Percentiles rank a stretch among this genome's conserved stretches.
Evolutionary conservation across 1,140 invertebrate genomes (phyloP).

Genomic region (Aphaenogaster rudis): DNA sequence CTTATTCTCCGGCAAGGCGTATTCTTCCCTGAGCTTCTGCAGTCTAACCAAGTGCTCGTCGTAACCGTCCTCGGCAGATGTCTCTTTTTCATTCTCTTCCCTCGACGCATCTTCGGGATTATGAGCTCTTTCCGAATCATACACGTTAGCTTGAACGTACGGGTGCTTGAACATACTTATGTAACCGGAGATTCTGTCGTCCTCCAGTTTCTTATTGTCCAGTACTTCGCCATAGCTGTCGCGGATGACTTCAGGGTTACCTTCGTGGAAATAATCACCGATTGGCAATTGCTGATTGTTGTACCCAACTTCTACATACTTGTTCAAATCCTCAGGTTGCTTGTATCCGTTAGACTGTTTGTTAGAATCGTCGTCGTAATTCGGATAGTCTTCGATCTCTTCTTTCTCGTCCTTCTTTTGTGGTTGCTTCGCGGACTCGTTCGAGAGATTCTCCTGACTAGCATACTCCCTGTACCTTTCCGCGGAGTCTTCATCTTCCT

Average conservation of each 20-base stretch:
- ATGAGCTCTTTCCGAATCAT: not conserved
- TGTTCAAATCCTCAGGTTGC: slow-evolving; percentile 36
- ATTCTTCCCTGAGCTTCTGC: slow-evolving; percentile 47
- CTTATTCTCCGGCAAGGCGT: slow-evolving; percentile 65
- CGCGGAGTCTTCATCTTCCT: slow-evolving; percentile 49
- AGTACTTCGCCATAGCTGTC: slow-evolving; percentile 79
- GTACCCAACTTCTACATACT: slow-evolving; percentile 33
- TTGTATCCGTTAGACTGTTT: slow-evolving; percentile 5
- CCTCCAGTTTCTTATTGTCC: slow-evolving; percentile 65
- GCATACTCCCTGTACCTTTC: slow-evolving; percentile 33
- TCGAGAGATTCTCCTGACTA: not conserved
- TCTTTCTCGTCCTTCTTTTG: slow-evolving; percentile 5
- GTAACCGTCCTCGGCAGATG: slow-evolving; percentile 16
- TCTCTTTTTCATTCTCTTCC: not conserved
- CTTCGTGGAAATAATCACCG: slow-evolving; percentile 64
- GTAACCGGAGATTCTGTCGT: slow-evolving; percentile 62
- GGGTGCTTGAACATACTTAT: slow-evolving; percentile 55
- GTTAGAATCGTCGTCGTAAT: slow-evolving; percentile 46
- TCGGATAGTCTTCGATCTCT: slow-evolving; percentile 32
- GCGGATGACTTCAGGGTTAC: slow-evolving; percentile 66
- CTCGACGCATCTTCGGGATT: not conserved
- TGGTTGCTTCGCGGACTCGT: not conserved
- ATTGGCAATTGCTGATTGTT: slow-evolving; percentile 61
- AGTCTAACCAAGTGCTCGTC: slow-evolving; percentile 29
- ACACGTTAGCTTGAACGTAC: not conserved